These are phyloP conservation scores for Holothuria scabra DNA, from an alignment of 53 echinoderm and acorn worm species.

Conservation along the genomic window DNA sequence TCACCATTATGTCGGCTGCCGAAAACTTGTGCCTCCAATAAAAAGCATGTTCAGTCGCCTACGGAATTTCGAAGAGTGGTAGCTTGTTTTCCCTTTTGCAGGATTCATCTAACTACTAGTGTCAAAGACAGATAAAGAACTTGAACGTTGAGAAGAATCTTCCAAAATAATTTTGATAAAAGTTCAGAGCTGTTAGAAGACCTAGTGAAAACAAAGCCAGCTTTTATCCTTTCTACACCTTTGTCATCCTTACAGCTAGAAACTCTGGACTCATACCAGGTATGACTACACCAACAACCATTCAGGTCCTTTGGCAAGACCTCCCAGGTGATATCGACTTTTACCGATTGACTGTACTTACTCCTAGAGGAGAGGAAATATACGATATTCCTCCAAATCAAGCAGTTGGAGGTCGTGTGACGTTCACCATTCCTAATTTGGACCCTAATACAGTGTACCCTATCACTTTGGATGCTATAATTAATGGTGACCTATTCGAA, in stretches of 20 bases:
- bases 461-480: conserved; percentile 21
- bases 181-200: no score
- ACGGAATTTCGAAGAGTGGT: no score
- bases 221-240: no score
- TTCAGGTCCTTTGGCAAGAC: conserved; percentile 44
- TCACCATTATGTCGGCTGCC: no score
- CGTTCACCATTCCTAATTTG: neutral
- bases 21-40: no score
- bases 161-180: no score
- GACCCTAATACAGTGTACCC: conserved; percentile 17
- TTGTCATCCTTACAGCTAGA: neutral
- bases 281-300: conserved; percentile 9
- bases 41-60: no score
- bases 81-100: no score
- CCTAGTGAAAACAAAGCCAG: no score
- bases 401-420: conserved; percentile 32
- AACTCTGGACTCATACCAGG: conserved; percentile 10
- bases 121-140: no score
- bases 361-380: conserved; percentile 14
- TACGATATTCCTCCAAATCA: conserved; percentile 6
- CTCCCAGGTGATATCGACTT: conserved; percentile 26
- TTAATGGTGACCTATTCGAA: neutral
- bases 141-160: no score
- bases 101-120: no score
- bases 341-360: conserved; percentile 26